Conservation (phyloP, 2,888 invertebrate species). For the Calliopum simillimum region DNA sequence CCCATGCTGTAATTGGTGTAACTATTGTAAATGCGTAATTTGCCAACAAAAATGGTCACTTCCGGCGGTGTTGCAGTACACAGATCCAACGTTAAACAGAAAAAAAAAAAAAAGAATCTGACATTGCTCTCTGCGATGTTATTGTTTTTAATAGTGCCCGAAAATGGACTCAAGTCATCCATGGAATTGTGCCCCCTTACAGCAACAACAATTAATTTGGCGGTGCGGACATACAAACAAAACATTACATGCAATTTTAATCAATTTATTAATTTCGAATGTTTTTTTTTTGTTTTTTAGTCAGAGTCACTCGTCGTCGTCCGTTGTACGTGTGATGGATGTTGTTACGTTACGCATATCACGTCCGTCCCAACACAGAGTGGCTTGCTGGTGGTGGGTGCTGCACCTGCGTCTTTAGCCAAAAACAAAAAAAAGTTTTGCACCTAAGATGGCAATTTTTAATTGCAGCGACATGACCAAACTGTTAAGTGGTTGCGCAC, state of each 20-base stretch:
- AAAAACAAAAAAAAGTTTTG: not conserved
- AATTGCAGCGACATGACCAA: conserved; percentile 14
- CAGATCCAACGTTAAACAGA: too few species aligned
- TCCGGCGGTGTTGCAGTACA: not conserved
- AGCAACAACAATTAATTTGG: too few species aligned
- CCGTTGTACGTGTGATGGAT: not conserved
- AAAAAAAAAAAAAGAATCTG: not conserved
- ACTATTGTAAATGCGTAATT: not conserved
- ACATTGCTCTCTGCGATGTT: conserved; percentile 13
- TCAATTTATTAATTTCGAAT: not conserved
- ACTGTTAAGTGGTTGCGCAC: conserved; percentile 9
- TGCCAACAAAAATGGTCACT: not conserved
- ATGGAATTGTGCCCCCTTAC: too few species aligned
- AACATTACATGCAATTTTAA: conserved; percentile 2
- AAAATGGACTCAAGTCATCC: not conserved
- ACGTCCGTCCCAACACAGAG: conserved; percentile 10
- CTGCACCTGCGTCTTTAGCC: conserved; percentile 16
- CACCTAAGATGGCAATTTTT: conserved; percentile 5
- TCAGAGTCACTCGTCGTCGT: too few species aligned
- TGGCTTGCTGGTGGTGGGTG: too few species aligned
- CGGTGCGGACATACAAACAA: not conserved
- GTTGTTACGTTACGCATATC: not conserved
- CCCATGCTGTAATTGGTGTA: too few species aligned
- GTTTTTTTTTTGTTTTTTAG: too few species aligned
- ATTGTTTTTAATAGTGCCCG: conserved; percentile 13